Evolutionary conservation across 2,113 vertebrate genomes (phyloP).

Genomic region (Naja naja): DNA sequence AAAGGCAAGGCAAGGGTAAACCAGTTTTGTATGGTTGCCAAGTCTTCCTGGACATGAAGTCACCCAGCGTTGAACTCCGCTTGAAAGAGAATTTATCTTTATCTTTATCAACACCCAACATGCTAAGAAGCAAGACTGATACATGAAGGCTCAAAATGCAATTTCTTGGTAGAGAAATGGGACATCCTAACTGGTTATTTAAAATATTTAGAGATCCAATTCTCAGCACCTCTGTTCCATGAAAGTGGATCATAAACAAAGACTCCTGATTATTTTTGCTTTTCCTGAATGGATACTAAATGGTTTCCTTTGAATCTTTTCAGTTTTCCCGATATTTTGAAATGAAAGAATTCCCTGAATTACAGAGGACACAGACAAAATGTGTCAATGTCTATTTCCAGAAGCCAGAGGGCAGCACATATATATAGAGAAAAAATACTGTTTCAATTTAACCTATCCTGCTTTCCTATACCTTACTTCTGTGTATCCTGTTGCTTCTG

Average conservation of each 20-base stretch:
- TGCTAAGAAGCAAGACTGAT: too few species aligned
- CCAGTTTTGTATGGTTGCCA: too few species aligned
- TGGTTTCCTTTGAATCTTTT: slow-evolving; percentile 30
- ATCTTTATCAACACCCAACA: too few species aligned
- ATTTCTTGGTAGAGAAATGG: too few species aligned
- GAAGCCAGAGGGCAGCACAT: not conserved
- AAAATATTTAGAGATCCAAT: slow-evolving; percentile 19
- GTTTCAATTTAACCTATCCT: not conserved
- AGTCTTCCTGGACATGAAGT: too few species aligned
- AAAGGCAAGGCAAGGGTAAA: too few species aligned
- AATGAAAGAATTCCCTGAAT: slow-evolving; percentile 33
- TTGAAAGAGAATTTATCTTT: too few species aligned
- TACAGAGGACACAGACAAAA: slow-evolving; percentile 29
- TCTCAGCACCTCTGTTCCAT: slow-evolving; percentile 39
- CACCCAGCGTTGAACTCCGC: too few species aligned
- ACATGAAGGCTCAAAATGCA: too few species aligned
- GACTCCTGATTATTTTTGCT: slow-evolving; percentile 31
- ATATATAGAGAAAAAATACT: not conserved
- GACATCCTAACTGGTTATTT: too few species aligned
- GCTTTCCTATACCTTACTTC: not conserved
- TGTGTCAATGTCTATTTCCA: fast-evolving
- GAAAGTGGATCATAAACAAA: slow-evolving; percentile 36
- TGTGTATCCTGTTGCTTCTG: not conserved
- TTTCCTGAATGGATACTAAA: slow-evolving; percentile 46
- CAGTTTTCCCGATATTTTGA: slow-evolving; percentile 39